Evolutionary conservation across 1,140 invertebrate species (phyloP), one percentile per base, ranked within the genome.

Genomic region (Leguminivora glycinivorella): DNA sequence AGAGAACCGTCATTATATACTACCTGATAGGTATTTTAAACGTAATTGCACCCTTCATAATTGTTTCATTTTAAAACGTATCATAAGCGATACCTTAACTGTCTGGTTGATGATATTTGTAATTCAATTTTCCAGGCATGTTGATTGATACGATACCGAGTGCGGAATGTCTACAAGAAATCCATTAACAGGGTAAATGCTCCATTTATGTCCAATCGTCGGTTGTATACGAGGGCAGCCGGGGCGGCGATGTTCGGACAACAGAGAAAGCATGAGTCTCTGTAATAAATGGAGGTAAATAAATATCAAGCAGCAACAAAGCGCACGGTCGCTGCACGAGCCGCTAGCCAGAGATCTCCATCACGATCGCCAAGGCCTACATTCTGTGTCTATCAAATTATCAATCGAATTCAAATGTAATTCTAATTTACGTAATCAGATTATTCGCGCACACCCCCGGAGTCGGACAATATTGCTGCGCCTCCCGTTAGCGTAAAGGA

Each of bases 221-320:
- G 25, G 69, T 70, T 60, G 47, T 47, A 70, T 38, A 74, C 71
- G 72, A 70, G 73, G 71, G 69, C 63, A 69, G 70, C 70, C 66
- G 52, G 72, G 72, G 73, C 75, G 73, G 34, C 17, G 31, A 71
- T 40, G 67, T 58, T 43, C 40, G 67, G 25, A 56, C 63, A 70
- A 70, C 56, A 43, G 56, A 69, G 69, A 73, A 73, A 70, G 72
- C 69, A 70, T 71, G 72, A 68, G 40, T 43, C 25, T n/a, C 29
- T 19, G 69, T 71, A 68, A 74, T 69, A 70, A 71, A 74, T 74
- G 72, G 40, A 34, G 73, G 72, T 60, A 70, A 60, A 70, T 70
- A 70, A 70, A 70, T 60, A 70, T 52, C 26, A 47, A 60, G 52
- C 69, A 70, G 38, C 56, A 56, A 56, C 31, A 60, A 58, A 56